Conservation (phyloP, 64 coral and sea anemone genomes). For the Montipora cactus region DNA sequence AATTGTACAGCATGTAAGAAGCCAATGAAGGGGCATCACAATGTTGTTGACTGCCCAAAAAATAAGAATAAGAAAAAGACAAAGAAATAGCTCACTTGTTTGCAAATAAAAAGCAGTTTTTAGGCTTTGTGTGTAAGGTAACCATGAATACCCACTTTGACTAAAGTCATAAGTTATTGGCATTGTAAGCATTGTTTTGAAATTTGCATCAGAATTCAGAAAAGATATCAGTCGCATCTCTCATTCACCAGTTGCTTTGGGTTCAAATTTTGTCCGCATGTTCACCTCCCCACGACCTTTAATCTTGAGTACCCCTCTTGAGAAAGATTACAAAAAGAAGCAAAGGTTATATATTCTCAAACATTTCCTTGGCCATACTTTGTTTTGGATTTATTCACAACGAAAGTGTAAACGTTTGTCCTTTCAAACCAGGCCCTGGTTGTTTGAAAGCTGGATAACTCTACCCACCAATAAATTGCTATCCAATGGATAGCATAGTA, state of each 20-base stretch:
- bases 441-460: too few relatives aligned
- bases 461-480: too few relatives aligned
- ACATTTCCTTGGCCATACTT: too few relatives aligned
- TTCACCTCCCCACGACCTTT: neutral
- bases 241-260: neutral
- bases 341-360: neutral
- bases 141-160: neutral
- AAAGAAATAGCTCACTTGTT: neutral
- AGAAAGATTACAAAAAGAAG: neutral
- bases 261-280: neutral
- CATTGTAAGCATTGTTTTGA: neutral
- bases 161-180: neutral
- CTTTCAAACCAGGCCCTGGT: too few relatives aligned
- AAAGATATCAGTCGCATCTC: neutral
- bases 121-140: neutral
- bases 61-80: conserved; percentile 1
- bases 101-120: neutral
- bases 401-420: too few relatives aligned
- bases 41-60: neutral
- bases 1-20: neutral
- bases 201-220: neutral
- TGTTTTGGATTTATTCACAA: too few relatives aligned
- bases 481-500: too few relatives aligned
- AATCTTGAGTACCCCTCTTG: neutral
- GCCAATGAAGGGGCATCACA: conserved; percentile 5